phyloP scores from a whole-genome alignment of 2,888 invertebrate species.

The Ypsolopha scabrella region DNA sequence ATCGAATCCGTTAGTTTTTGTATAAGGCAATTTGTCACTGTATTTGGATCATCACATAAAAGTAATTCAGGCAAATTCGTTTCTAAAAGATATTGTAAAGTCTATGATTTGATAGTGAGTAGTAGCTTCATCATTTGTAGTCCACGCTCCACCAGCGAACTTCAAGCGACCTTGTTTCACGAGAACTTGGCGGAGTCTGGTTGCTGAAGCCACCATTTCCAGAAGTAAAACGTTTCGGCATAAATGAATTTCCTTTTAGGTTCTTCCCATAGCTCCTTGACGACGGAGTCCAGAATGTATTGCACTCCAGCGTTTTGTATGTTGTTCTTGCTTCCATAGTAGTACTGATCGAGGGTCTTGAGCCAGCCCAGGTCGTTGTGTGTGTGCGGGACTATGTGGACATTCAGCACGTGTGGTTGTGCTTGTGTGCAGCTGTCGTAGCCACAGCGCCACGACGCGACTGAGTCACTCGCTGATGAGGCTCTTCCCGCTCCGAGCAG shows the following conservation, averaged over 20 bases:
- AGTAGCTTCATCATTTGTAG: conserved; percentile 16
- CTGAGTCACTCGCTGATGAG: too few species aligned
- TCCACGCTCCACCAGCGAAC: conserved; percentile 84
- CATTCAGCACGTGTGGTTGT: conserved; percentile 76
- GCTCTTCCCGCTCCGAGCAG: too few species aligned
- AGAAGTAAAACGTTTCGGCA: too few species aligned
- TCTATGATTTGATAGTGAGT: conserved; percentile 76
- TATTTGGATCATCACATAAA: too few species aligned
- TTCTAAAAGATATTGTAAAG: too few species aligned
- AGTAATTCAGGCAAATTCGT: too few species aligned
- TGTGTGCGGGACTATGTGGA: conserved; percentile 88
- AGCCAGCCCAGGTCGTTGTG: conserved; percentile 97
- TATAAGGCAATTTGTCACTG: too few species aligned
- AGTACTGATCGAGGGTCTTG: conserved; percentile 87
- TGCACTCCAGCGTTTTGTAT: conserved; percentile 79
- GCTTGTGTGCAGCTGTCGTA: conserved; percentile 73
- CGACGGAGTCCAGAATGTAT: conserved; percentile 89
- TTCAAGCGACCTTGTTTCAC: conserved; percentile 81
- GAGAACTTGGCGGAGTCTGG: conserved; percentile 45
- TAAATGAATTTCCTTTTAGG: conserved; percentile 14
- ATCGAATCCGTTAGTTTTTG: too few species aligned
- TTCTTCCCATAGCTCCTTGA: conserved; percentile 73
- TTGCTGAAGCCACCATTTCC: too few species aligned
- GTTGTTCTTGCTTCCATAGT: background rate
- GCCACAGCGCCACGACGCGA: too few species aligned